Evolutionary conservation across 2,113 vertebrate genomes (phyloP), one percentile per base, ranked within the genome.

Genomic region (Sapayoa aenigma): DNA sequence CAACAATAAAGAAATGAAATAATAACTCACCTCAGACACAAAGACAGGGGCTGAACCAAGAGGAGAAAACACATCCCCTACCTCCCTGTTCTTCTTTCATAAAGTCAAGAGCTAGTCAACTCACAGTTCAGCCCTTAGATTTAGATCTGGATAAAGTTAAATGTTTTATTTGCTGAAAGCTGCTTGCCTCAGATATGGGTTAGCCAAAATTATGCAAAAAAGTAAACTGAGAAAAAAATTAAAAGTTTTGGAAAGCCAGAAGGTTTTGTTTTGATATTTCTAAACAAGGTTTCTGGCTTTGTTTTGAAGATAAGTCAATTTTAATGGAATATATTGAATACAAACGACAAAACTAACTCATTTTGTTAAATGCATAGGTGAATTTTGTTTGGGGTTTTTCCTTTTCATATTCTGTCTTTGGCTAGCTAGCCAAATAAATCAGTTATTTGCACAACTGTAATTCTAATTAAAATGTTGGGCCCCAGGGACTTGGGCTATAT

Each of bases 341-440:
- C n/a, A 77, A 88, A 59, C 37, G 53, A 46, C 76, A 84, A 80
- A 71, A 8, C 9, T 27, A 84, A 52, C 25, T 60, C 17, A 4
- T 93, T 83, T 86, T 75, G 24, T 90, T 63, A 66, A 93, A 74
- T 22, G 79, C 42, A 27, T 71, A 62, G 50, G 28, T 69, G 33
- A 13, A 11, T 65, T 58, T 80, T 30, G 16, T 14, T 31, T 20
- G n/a, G 5, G 3, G 23, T 35, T 62, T 41, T 71, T n/a, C 3
- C 3, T 92, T 84, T 41, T n/a, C 1, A 0, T 68, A 31, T 78
- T 87, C 41, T 72, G 49, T 62, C 60, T 84, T 91, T 87, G 87
- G 93, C 76, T 84, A 92, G 49, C 84, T 87, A 95, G 73, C 77
- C 84, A 95, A 95, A 95, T 93, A 96, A 91, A 92, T 95, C 69